Percentiles rank a stretch among this genome's conserved stretches.
Conservation (phyloP, 2,113 vertebrate species). For the Amazona vittata region DNA sequence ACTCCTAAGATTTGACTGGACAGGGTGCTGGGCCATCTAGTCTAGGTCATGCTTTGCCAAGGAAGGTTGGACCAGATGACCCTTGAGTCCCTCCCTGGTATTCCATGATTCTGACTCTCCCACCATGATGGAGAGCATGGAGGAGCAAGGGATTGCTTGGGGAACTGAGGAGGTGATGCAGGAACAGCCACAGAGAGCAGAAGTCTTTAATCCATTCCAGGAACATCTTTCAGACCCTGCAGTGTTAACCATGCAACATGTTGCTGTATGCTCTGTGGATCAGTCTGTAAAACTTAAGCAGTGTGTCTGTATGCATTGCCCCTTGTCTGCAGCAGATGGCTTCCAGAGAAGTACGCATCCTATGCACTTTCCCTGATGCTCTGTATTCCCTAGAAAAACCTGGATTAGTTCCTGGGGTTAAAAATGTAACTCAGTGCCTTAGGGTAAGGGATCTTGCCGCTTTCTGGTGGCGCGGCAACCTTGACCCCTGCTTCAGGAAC, state of each 20-base stretch:
- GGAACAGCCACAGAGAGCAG: not conserved
- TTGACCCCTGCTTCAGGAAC: not conserved
- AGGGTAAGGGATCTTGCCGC: not conserved
- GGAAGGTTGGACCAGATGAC: not conserved
- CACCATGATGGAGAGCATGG: rapidly evolving
- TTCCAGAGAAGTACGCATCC: not conserved
- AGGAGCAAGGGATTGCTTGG: not conserved
- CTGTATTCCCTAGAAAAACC: not conserved
- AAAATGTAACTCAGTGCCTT: not conserved
- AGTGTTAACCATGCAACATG: rapidly evolving
- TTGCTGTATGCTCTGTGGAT: not conserved
- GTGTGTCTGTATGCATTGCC: not conserved
- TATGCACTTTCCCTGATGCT: rapidly evolving
- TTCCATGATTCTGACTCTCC: not conserved
- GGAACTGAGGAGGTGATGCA: not conserved
- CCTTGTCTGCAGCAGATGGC: not conserved
- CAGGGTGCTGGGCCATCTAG: not conserved
- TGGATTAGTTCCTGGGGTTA: not conserved
- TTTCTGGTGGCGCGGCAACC: not conserved
- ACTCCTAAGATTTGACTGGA: not conserved
- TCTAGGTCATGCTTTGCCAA: not conserved
- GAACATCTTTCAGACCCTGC: not conserved
- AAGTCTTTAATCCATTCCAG: not conserved
- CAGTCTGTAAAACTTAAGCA: not conserved
- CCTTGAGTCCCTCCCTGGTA: not conserved